phyloP scores from a whole-genome alignment of 2,888 invertebrate species.

The Dorcus parallelipipedus region DNA sequence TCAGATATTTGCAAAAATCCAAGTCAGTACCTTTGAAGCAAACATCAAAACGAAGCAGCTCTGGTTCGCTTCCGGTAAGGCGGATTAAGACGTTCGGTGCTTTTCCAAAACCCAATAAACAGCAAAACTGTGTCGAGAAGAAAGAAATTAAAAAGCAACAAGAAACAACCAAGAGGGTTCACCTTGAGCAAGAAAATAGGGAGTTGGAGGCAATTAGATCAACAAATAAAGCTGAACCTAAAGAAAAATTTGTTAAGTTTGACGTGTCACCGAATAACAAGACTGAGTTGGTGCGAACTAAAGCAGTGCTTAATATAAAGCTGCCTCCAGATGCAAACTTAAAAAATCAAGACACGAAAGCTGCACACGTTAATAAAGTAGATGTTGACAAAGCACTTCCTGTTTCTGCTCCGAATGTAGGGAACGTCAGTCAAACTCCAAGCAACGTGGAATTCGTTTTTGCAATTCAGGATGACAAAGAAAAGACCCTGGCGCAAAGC shows the following conservation, averaged over 20 bases:
- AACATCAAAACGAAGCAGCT: slow-evolving; percentile 18
- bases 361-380: neutral
- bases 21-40: slow-evolving; percentile 34
- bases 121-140: slow-evolving; percentile 1
- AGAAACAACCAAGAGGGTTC: slow-evolving; percentile 60
- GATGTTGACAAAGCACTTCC: neutral
- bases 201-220: slow-evolving; percentile 51
- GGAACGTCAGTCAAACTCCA: too few relatives aligned
- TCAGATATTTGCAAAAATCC: slow-evolving; percentile 30
- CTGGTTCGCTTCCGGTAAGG: slow-evolving; percentile 24
- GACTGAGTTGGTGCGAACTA: slow-evolving; percentile 8
- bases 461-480: slow-evolving; percentile 14
- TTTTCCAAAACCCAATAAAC: slow-evolving; percentile 15
- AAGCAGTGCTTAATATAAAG: slow-evolving; percentile 13
- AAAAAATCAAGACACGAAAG: neutral
- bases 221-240: slow-evolving; percentile 50
- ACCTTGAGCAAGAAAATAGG: slow-evolving; percentile 60
- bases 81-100: slow-evolving; percentile 29
- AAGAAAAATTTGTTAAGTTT: slow-evolving; percentile 23
- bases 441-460: slow-evolving; percentile 24
- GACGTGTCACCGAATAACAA: slow-evolving; percentile 15
- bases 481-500: slow-evolving; percentile 27
- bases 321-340: slow-evolving; percentile 7
- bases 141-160: slow-evolving; percentile 39
- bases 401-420: too few relatives aligned